Conservation (phyloP, 2,113 vertebrate species). For the Podocnemis expansa region DNA sequence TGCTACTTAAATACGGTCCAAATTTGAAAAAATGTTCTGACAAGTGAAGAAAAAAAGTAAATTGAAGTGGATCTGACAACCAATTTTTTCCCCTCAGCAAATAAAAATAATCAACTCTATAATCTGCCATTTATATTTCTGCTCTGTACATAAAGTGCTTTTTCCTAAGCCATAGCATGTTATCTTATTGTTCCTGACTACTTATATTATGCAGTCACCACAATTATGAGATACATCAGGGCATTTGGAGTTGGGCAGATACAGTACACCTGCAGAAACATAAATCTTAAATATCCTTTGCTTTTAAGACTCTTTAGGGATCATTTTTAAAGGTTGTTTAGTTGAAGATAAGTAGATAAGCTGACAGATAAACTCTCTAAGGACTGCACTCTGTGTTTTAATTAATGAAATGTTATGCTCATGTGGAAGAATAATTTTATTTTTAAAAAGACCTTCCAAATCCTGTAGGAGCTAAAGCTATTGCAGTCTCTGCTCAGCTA, state of each 20-base stretch:
- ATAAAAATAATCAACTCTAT: not conserved
- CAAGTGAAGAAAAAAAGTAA: not conserved
- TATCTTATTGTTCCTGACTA: not conserved
- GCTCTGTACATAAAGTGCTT: not conserved
- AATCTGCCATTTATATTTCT: not conserved
- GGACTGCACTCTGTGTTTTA: conserved; percentile 31
- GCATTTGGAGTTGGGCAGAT: not conserved
- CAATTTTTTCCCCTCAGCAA: not conserved
- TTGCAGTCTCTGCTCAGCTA: not conserved
- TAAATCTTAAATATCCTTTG: not conserved
- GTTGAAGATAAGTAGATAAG: not conserved
- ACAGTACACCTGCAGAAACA: not conserved
- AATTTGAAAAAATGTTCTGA: not conserved
- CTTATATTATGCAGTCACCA: not conserved
- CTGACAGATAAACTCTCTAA: conserved; percentile 24
- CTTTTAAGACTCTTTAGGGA: conserved; percentile 29
- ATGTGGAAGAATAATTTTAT: conserved; percentile 15
- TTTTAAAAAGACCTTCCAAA: conserved; percentile 25
- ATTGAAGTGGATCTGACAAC: not conserved
- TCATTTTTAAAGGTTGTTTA: not conserved
- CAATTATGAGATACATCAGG: not conserved
- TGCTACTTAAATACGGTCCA: not conserved
- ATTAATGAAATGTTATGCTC: conserved; percentile 43
- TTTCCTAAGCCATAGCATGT: not conserved
- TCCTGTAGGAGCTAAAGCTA: conserved; percentile 30